A percentile compares a stretch with the other conserved stretches of the same genome.
Conservation (phyloP, 2,113 vertebrate genomes). For the Haemorhous mexicanus region DNA sequence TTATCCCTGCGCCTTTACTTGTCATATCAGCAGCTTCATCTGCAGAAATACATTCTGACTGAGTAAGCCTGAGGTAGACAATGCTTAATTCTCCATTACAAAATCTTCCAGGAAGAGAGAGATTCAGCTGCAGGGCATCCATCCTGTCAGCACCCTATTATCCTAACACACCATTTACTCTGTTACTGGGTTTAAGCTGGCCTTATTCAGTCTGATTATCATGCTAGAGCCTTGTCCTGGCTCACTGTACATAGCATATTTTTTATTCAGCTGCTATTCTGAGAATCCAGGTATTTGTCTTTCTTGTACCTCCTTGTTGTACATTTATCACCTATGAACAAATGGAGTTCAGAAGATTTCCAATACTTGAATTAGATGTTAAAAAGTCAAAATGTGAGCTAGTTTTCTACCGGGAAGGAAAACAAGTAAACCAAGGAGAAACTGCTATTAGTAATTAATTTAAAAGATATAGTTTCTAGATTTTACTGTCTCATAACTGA, state of each 20-base stretch:
- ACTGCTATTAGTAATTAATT: not conserved
- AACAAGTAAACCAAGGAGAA: not conserved
- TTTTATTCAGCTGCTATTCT: constrained; percentile 28
- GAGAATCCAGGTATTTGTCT: constrained; percentile 2
- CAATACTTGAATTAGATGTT: not conserved
- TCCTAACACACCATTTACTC: constrained; percentile 67
- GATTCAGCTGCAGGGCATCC: constrained; percentile 70
- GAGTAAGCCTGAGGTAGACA: constrained; percentile 74
- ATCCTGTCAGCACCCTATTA: constrained; percentile 70
- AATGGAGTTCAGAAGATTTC: not conserved
- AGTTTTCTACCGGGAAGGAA: not conserved
- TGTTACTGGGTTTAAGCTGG: constrained; percentile 56
- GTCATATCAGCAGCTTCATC: constrained; percentile 74
- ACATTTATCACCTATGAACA: not conserved
- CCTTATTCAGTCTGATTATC: constrained; percentile 66
- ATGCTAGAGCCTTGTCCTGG: constrained; percentile 33
- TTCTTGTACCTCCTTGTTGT: not conserved
- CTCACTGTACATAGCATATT: constrained; percentile 4
- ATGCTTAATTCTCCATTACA: constrained; percentile 76
- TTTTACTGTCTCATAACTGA: not conserved
- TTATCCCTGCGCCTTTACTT: constrained; percentile 58
- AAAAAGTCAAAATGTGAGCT: not conserved
- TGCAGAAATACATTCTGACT: constrained; percentile 75
- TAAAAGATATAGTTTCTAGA: not conserved
- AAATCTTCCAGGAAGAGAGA: constrained; percentile 68